Percentiles rank a stretch among this genome's conserved stretches.
Conservation (phyloP, 2,797 vertebrate genomes). For the Enteromius treurensis region DNA sequence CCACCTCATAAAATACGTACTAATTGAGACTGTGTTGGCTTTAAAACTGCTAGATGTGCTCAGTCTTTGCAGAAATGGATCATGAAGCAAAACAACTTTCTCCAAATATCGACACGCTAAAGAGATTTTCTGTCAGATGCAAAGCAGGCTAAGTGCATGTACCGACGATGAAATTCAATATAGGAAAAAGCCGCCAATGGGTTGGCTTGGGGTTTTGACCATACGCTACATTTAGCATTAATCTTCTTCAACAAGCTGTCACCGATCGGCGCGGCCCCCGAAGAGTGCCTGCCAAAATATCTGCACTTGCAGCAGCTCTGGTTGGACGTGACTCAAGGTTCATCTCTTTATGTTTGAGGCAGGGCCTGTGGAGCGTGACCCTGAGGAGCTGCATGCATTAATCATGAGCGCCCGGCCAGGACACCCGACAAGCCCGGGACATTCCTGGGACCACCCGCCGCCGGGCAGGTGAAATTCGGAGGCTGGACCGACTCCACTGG, state of each 20-base stretch:
- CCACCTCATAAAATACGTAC: no score
- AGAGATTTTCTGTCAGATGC: background rate
- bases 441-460: conserved; percentile 74
- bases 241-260: conserved; percentile 64
- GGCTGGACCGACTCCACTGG: conserved; percentile 62
- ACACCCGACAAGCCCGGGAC: conserved; percentile 67
- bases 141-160: conserved; percentile 33
- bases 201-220: conserved; percentile 49
- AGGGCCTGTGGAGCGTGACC: conserved; percentile 70
- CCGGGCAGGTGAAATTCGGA: conserved; percentile 68
- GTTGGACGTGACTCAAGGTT: conserved; percentile 69
- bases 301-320: conserved; percentile 40
- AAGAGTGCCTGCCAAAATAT: conserved; percentile 67
- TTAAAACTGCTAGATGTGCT: background rate
- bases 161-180: conserved; percentile 32
- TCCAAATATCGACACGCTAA: background rate
- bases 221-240: conserved; percentile 51
- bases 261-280: conserved; percentile 24
- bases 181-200: conserved; percentile 15
- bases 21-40: no score
- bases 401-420: conserved; percentile 60
- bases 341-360: conserved; percentile 68
- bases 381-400: conserved; percentile 69
- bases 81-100: background rate
- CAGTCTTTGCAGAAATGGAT: background rate